Evolutionary conservation across 1,140 invertebrate genomes (phyloP).

Genomic region (Sycophaga agraensis): DNA sequence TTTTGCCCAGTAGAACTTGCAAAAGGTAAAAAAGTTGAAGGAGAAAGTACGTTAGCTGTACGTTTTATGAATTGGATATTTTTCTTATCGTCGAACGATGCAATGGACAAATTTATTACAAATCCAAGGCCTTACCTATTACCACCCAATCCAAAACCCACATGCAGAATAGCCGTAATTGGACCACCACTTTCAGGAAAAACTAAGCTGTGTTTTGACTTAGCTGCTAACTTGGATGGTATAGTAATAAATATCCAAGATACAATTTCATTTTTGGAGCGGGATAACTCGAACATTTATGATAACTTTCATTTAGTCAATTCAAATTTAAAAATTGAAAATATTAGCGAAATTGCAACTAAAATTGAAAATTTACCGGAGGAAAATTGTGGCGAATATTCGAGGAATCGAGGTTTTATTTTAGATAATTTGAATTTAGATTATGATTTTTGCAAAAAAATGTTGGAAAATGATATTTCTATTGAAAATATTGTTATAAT

Average conservation of each 20-base stretch:
- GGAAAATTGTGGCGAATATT: constrained; percentile 31
- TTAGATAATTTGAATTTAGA: constrained; percentile 60
- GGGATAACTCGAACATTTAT: neutral
- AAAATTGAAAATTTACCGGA: constrained; percentile 42
- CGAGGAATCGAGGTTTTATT: constrained; percentile 58
- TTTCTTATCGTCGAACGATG: constrained; percentile 56
- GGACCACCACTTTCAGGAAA: constrained; percentile 51
- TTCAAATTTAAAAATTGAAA: neutral
- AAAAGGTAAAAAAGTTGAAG: constrained; percentile 51
- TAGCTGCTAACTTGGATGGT: constrained; percentile 42
- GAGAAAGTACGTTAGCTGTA: constrained; percentile 57
- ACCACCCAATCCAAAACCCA: constrained; percentile 46
- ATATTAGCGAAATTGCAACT: constrained; percentile 48
- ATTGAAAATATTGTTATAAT: constrained; percentile 60
- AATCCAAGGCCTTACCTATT: constrained; percentile 62
- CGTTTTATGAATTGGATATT: constrained; percentile 63
- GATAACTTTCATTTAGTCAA: neutral
- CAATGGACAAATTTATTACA: constrained; percentile 55
- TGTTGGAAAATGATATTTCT: constrained; percentile 49
- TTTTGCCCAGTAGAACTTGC: constrained; percentile 63
- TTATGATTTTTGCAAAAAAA: constrained; percentile 52
- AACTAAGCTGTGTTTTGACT: constrained; percentile 43
- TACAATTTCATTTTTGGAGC: neutral
- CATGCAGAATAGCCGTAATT: constrained; percentile 52
- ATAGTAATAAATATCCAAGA: constrained; percentile 39